phyloP scores from a whole-genome alignment of 2,113 vertebrate species.

The Irena cyanogastra region DNA sequence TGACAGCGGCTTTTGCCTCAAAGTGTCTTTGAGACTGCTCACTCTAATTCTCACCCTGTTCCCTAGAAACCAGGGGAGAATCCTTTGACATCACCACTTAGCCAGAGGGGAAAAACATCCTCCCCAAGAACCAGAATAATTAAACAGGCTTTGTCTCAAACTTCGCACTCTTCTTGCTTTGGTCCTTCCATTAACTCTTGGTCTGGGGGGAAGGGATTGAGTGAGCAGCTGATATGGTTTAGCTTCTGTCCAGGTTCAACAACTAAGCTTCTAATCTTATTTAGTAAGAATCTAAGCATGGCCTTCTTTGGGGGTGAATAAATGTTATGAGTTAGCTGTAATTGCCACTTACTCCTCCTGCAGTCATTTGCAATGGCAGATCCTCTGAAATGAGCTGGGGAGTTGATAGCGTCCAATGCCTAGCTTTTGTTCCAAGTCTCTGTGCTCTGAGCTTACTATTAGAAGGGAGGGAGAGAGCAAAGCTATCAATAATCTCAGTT shows the following conservation, averaged over 20 bases:
- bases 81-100: not conserved
- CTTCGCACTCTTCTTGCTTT: not conserved
- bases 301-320: not conserved
- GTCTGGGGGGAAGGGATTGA: not conserved
- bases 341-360: not conserved
- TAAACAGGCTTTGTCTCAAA: not conserved
- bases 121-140: not conserved
- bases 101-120: no score
- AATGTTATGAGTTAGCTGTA: not conserved
- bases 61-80: not conserved
- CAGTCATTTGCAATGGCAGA: not conserved
- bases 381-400: not conserved
- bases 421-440: not conserved
- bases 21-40: accelerated
- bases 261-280: not conserved
- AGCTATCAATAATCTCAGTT: not conserved
- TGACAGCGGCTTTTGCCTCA: not conserved
- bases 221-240: not conserved
- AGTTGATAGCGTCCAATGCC: not conserved
- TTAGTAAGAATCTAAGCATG: not conserved
- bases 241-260: not conserved
- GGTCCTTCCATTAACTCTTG: not conserved
- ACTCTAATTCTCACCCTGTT: accelerated
- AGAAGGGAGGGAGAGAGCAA: not conserved
- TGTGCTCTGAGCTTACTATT: not conserved